A percentile compares a stretch with the other conserved stretches of the same genome.
These are phyloP conservation scores for Sus cebifrons DNA, from an alignment of 2,797 vertebrate species.

Conservation along the genomic window DNA sequence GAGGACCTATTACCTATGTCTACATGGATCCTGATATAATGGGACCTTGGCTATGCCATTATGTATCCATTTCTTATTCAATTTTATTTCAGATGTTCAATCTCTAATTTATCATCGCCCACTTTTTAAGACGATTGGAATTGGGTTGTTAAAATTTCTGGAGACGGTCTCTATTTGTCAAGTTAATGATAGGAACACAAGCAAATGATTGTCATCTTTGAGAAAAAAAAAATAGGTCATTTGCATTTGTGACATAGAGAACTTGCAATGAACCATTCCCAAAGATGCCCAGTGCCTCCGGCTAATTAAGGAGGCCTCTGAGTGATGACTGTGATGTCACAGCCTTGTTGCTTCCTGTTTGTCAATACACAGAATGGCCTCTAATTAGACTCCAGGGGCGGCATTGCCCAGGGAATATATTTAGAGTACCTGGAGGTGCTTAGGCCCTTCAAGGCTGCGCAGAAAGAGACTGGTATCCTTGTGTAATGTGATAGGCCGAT, in stretches of 20 bases:
- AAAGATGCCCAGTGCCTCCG: slow-evolving; percentile 41
- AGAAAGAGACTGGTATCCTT: slow-evolving; percentile 75
- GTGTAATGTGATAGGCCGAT: slow-evolving; percentile 61
- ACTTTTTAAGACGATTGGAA: background rate
- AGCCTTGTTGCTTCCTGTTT: slow-evolving; percentile 88
- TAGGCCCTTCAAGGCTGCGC: slow-evolving; percentile 83
- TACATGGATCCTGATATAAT: too few relatives aligned
- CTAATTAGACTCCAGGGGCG: slow-evolving; percentile 89
- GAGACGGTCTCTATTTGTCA: background rate
- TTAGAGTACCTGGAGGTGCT: slow-evolving; percentile 81
- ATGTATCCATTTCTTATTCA: background rate
- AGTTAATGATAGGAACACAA: background rate
- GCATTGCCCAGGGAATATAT: slow-evolving; percentile 85
- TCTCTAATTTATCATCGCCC: background rate
- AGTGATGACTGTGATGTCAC: slow-evolving; percentile 82
- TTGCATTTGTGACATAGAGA: background rate
- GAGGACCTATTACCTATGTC: background rate
- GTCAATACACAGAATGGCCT: slow-evolving; percentile 87
- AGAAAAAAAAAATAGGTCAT: background rate
- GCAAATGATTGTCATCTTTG: background rate
- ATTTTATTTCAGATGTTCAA: background rate
- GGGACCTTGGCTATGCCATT: background rate
- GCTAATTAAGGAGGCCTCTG: slow-evolving; percentile 82
- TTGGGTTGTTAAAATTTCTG: background rate
- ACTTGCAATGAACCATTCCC: background rate